A percentile compares a stretch with the other conserved stretches of the same genome.
These are phyloP conservation scores for Sebastes flavidus DNA, from an alignment of 2,797 vertebrate genomes.

Conservation along the genomic window DNA sequence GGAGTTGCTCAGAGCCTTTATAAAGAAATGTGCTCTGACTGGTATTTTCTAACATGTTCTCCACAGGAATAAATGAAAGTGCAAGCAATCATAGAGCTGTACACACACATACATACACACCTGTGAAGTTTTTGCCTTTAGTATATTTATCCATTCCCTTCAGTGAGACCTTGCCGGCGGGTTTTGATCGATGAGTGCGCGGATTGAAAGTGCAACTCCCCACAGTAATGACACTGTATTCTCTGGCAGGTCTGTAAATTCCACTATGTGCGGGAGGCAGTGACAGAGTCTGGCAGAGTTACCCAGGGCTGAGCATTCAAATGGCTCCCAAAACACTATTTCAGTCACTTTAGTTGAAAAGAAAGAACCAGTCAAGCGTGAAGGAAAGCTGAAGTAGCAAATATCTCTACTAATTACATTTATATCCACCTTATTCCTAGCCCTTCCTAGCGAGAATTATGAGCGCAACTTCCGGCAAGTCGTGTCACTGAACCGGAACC, in stretches of 20 bases:
- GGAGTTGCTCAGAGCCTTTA: background rate
- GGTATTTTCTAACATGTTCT: background rate
- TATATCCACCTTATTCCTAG: background rate
- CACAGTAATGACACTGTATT: slow-evolving; percentile 53
- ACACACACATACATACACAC: background rate
- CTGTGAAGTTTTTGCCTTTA: slow-evolving; percentile 15
- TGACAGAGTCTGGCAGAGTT: slow-evolving; percentile 48
- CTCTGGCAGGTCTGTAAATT: slow-evolving; percentile 68
- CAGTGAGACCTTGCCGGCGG: slow-evolving; percentile 38
- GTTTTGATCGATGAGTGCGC: slow-evolving; percentile 53
- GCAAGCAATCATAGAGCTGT: slow-evolving; percentile 7
- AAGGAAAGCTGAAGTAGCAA: slow-evolving; percentile 40
- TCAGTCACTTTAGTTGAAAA: slow-evolving; percentile 27
- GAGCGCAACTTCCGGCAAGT: no score
- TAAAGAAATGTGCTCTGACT: background rate
- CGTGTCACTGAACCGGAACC: no score
- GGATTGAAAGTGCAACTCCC: slow-evolving; percentile 55
- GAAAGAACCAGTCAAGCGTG: slow-evolving; percentile 26
- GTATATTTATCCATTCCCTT: slow-evolving; percentile 37
- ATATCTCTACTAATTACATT: slow-evolving; percentile 26
- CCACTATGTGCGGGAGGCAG: slow-evolving; percentile 47
- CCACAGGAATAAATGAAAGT: slow-evolving; percentile 15
- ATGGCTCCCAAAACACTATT: slow-evolving; percentile 57
- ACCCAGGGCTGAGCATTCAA: slow-evolving; percentile 58
- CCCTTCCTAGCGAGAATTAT: no score